phyloP scores from a whole-genome alignment of 2,888 invertebrate genomes.

The Orthosia gracilis region DNA sequence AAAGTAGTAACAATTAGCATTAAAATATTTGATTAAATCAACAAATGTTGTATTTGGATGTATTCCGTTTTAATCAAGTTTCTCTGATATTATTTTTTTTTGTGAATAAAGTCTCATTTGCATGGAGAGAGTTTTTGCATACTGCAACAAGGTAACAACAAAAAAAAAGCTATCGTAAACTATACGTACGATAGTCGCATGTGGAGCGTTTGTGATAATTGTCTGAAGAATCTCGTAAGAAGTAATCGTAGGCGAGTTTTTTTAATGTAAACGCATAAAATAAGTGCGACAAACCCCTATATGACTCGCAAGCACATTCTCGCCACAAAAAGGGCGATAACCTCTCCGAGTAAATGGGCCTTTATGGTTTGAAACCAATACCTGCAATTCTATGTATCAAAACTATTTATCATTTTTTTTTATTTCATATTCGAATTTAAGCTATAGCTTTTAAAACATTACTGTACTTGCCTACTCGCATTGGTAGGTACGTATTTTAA shows the following conservation, averaged over 20 bases:
- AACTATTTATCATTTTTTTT: constrained; percentile 23
- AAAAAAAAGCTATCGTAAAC: background rate
- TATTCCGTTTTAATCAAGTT: constrained; percentile 71
- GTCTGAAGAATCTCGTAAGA: background rate
- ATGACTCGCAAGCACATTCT: background rate
- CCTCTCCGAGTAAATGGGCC: constrained; percentile 23
- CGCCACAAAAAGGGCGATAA: background rate
- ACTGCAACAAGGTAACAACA: too few relatives aligned
- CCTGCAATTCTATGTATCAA: constrained; percentile 8
- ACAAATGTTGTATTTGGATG: constrained; percentile 76
- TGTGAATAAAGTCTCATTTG: constrained; percentile 25
- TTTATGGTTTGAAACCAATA: constrained; percentile 6
- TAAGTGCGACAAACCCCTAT: background rate
- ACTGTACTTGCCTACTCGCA: constrained; percentile 50
- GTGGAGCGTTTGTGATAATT: background rate
- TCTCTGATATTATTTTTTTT: constrained; percentile 35
- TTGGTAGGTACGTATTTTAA: constrained; percentile 48
- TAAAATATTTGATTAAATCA: constrained; percentile 72
- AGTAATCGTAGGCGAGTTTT: background rate
- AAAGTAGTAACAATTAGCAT: constrained; percentile 76
- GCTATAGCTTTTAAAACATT: constrained; percentile 58
- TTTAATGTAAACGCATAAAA: too few relatives aligned
- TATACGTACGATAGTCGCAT: background rate
- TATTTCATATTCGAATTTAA: constrained; percentile 38
- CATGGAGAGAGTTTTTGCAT: background rate